phyloP scores from a whole-genome alignment of 1,140 invertebrate species.

The Pteromalus puparum region DNA sequence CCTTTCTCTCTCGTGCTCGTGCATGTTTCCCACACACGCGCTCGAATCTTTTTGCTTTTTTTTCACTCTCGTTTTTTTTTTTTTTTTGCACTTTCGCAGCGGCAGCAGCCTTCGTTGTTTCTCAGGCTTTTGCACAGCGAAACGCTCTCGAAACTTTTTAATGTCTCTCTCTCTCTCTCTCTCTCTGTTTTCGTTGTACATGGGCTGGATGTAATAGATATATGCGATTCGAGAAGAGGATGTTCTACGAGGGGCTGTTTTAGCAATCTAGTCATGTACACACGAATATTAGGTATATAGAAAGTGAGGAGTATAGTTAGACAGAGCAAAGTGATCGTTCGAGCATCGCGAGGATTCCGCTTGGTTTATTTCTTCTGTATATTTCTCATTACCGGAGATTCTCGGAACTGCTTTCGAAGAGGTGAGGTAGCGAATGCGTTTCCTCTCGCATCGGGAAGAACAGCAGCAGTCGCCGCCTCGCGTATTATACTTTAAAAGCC shows the following conservation, averaged over 20 bases:
- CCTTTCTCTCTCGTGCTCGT: not conserved
- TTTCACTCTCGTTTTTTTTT: too few relatives aligned
- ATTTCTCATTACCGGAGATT: slow-evolving; percentile 23
- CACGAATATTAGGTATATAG: not conserved
- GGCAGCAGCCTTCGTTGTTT: too few relatives aligned
- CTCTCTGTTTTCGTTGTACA: not conserved
- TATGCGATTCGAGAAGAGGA: slow-evolving; percentile 5
- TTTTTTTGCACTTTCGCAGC: not conserved
- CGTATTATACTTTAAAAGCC: not conserved
- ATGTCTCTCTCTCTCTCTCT: not conserved
- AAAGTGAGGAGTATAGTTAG: not conserved
- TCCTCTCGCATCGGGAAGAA: not conserved
- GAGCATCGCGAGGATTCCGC: slow-evolving; percentile 5
- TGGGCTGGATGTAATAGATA: not conserved
- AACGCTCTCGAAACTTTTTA: not conserved
- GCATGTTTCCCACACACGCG: not conserved
- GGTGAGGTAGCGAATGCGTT: not conserved
- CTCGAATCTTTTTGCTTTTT: not conserved
- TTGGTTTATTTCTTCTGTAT: slow-evolving; percentile 16
- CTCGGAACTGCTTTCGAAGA: not conserved
- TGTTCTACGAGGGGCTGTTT: not conserved
- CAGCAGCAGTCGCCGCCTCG: not conserved
- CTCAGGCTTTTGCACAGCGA: too few relatives aligned
- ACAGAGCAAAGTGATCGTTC: not conserved
- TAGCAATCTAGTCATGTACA: slow-evolving; percentile 26